A percentile compares a stretch with the other conserved stretches of the same genome.
Evolutionary conservation across 2,113 vertebrate species (phyloP).

Genomic region (Otus sunia): DNA sequence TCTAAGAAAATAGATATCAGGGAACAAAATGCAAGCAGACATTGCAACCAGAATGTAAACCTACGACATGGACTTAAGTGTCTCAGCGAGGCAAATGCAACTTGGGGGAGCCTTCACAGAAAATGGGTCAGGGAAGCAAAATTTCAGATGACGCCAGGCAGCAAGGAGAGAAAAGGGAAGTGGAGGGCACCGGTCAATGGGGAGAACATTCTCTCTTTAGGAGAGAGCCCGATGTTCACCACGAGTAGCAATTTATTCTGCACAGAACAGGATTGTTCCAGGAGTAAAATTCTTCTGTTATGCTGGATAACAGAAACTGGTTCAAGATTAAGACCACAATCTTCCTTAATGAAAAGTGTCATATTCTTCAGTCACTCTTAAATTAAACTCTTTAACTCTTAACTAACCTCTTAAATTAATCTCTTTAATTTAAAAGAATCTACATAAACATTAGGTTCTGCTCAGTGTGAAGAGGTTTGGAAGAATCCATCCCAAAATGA

Average conservation of each 20-base stretch:
- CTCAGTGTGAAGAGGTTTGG: constrained; percentile 22
- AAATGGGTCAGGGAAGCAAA: neutral
- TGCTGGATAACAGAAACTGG: neutral
- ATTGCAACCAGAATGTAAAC: neutral
- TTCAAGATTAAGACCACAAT: neutral
- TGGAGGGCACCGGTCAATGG: neutral
- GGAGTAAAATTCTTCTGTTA: neutral
- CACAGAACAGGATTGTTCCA: neutral
- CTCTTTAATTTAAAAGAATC: constrained; percentile 38
- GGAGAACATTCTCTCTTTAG: neutral
- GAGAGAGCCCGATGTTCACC: neutral
- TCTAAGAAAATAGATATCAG: neutral
- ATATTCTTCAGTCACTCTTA: neutral
- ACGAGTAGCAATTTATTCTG: neutral
- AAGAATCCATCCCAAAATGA: constrained; percentile 53
- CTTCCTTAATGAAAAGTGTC: neutral
- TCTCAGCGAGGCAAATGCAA: neutral
- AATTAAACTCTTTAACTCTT: constrained; percentile 34
- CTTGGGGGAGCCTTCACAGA: neutral
- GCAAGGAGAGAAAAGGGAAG: neutral
- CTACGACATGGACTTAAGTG: neutral
- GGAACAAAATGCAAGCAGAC: neutral
- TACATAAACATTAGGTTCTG: constrained; percentile 30
- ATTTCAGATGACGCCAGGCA: neutral
- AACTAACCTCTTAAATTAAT: constrained; percentile 28